phyloP scores from a whole-genome alignment of 1,140 invertebrate species.

The Leptoteleia sp. region DNA sequence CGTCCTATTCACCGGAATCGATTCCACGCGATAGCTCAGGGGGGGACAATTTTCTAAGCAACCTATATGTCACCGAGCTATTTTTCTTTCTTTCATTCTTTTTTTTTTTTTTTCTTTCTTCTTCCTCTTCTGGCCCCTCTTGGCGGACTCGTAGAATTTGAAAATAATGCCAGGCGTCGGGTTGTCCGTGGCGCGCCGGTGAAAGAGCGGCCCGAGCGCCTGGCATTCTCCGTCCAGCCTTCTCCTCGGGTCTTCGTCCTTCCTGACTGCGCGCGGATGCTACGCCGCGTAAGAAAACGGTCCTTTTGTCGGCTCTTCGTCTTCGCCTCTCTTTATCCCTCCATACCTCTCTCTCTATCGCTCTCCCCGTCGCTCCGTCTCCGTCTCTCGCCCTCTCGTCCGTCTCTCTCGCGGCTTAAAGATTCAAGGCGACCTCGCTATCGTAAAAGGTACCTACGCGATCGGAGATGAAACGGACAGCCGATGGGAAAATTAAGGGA shows the following conservation, averaged over 20 bases:
- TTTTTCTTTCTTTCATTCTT: too few species aligned
- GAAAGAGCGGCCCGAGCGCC: constrained; percentile 54
- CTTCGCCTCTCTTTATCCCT: constrained; percentile 39
- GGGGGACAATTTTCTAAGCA: constrained; percentile 36
- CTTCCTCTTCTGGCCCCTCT: too few species aligned
- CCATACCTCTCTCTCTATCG: constrained; percentile 18
- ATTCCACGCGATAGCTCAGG: constrained; percentile 16
- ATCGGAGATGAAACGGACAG: constrained; percentile 61
- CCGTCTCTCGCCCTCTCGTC: constrained; percentile 21
- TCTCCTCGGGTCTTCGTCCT: constrained; percentile 64
- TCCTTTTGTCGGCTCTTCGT: constrained; percentile 70
- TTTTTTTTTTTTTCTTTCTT: too few species aligned
- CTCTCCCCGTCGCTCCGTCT: constrained; percentile 34
- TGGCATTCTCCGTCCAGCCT: constrained; percentile 65
- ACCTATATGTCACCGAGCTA: constrained; percentile 28
- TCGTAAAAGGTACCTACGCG: constrained; percentile 67
- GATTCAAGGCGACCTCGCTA: constrained; percentile 62
- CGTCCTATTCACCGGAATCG: constrained; percentile 29
- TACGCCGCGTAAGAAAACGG: constrained; percentile 69
- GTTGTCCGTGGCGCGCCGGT: constrained; percentile 26
- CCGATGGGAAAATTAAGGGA: constrained; percentile 66
- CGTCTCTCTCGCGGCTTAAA: constrained; percentile 54
- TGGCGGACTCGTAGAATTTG: constrained; percentile 40
- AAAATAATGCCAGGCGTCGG: constrained; percentile 56
- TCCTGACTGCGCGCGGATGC: constrained; percentile 61